Conservation (phyloP, 2,888 invertebrate genomes). For the Heliothis peltigera region DNA sequence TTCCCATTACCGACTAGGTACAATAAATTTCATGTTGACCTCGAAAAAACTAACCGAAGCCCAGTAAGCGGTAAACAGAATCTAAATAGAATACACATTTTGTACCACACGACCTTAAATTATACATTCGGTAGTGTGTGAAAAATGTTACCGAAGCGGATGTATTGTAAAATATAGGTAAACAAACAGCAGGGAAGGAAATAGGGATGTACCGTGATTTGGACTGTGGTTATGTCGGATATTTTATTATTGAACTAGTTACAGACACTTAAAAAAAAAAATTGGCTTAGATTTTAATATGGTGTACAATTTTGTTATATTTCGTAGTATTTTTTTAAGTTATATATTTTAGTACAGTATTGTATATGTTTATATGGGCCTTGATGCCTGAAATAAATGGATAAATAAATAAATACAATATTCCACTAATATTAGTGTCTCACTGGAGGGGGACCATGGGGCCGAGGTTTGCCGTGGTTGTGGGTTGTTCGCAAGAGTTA, state of each 20-base stretch:
- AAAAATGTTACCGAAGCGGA: slow-evolving; percentile 41
- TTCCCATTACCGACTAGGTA: slow-evolving; percentile 3
- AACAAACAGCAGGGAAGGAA: slow-evolving; percentile 17
- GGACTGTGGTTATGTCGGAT: slow-evolving; percentile 3
- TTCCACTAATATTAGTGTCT: no score
- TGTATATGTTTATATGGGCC: no score
- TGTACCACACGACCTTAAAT: slow-evolving; percentile 32
- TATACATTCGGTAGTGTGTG: slow-evolving; percentile 42
- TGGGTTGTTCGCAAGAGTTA: no score
- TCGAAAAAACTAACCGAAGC: slow-evolving; percentile 38
- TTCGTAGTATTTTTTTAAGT: no score
- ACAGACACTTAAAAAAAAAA: no score
- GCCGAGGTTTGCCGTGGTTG: no score
- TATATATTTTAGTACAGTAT: no score
- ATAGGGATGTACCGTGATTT: slow-evolving; percentile 28
- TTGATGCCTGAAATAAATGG: no score
- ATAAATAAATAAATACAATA: no score
- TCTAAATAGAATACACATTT: slow-evolving; percentile 49
- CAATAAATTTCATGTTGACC: slow-evolving; percentile 39
- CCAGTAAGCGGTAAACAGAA: slow-evolving; percentile 46
- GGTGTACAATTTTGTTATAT: no score
- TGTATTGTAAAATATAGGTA: slow-evolving; percentile 29
- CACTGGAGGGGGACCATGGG: no score
- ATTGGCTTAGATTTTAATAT: no score
- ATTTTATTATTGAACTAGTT: not conserved